Evolutionary conservation across 2,888 invertebrate species (phyloP).

Genomic region (Drosophila mercatorum): DNA sequence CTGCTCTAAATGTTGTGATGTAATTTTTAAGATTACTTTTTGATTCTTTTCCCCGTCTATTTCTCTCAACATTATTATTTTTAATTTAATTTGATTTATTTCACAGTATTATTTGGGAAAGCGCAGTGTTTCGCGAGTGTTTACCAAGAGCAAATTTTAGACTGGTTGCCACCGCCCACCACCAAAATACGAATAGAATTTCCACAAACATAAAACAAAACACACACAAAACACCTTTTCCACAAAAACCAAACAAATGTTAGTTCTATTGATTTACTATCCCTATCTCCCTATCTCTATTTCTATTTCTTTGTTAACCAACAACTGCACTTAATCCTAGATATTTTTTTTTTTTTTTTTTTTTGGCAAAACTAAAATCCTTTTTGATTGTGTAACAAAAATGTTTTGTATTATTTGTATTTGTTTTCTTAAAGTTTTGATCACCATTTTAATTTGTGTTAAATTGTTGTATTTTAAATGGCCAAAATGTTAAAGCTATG

Average conservation of each 20-base stretch:
- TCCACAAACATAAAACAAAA: slow-evolving; percentile 41
- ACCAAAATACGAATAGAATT: slow-evolving; percentile 64
- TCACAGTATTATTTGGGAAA: slow-evolving; percentile 82
- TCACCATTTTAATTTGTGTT: slow-evolving; percentile 21
- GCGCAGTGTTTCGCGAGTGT: slow-evolving; percentile 81
- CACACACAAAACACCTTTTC: slow-evolving; percentile 36
- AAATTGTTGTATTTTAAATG: slow-evolving; percentile 9
- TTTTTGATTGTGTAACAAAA: slow-evolving; percentile 17
- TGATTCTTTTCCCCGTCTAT: slow-evolving; percentile 17
- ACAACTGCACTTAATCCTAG: slow-evolving; percentile 51
- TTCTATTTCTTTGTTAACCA: slow-evolving; percentile 34
- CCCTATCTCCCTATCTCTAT: slow-evolving; percentile 16
- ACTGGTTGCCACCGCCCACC: slow-evolving; percentile 58
- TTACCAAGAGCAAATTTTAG: slow-evolving; percentile 76
- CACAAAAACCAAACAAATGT: slow-evolving; percentile 50
- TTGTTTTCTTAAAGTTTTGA: slow-evolving; percentile 12
- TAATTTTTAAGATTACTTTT: slow-evolving; percentile 39
- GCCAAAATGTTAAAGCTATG: background rate
- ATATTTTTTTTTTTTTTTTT: background rate
- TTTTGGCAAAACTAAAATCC: slow-evolving; percentile 39
- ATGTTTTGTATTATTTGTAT: slow-evolving; percentile 10
- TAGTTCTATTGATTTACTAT: slow-evolving; percentile 60
- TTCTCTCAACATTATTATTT: slow-evolving; percentile 52
- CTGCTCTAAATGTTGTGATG: slow-evolving; percentile 31
- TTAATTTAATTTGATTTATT: slow-evolving; percentile 74